Conservation (phyloP, 2,888 invertebrate species). For the Cephalotes varians region DNA sequence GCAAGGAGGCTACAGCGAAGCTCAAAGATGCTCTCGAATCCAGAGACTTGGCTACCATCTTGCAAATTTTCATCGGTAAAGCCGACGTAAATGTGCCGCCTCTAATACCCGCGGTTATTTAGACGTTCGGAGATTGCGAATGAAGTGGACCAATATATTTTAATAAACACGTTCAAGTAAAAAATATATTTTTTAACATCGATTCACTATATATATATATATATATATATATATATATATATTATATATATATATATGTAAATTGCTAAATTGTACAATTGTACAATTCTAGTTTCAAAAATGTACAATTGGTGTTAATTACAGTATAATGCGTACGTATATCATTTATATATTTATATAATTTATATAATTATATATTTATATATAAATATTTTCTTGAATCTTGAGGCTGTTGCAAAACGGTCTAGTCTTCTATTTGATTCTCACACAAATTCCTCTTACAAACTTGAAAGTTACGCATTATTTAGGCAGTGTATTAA, state of each 20-base stretch:
- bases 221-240: conserved; percentile 70
- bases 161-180: conserved; percentile 83
- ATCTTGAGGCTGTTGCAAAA: conserved; percentile 32
- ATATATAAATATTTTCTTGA: conserved; percentile 33
- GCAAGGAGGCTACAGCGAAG: conserved; percentile 78
- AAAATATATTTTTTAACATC: conserved; percentile 85
- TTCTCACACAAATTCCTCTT: conserved; percentile 4
- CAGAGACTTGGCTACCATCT: conserved; percentile 76
- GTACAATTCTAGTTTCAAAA: conserved; percentile 63
- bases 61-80: conserved; percentile 78
- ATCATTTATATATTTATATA: not conserved
- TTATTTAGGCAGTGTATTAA: conserved; percentile 50
- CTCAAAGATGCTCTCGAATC: conserved; percentile 78
- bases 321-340: conserved; percentile 55
- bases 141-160: conserved; percentile 71
- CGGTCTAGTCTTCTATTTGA: not conserved
- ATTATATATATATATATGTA: conserved; percentile 52
- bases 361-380: conserved; percentile 5
- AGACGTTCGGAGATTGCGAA: conserved; percentile 53
- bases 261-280: conserved; percentile 71
- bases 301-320: conserved; percentile 75
- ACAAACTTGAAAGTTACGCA: conserved; percentile 55
- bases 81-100: conserved; percentile 57
- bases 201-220: conserved; percentile 74
- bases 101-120: conserved; percentile 51